Evolutionary conservation across 1,140 invertebrate species (phyloP).

Genomic region (Dryas iulia): DNA sequence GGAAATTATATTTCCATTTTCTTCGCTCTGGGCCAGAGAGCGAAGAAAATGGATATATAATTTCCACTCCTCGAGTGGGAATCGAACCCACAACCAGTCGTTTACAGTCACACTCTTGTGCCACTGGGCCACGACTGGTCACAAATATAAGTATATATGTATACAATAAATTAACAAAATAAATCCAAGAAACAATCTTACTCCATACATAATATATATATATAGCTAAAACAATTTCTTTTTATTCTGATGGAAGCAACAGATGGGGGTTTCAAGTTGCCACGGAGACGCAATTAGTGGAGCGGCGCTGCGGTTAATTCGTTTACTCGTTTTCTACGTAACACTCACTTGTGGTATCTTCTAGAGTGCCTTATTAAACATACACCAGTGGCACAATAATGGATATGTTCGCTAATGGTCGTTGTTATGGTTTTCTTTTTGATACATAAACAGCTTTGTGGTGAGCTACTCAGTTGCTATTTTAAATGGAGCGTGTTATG

Average conservation of each 20-base stretch:
- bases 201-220: not conserved
- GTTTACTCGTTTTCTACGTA: slow-evolving; percentile 17
- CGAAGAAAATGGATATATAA: too few species aligned
- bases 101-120: too few species aligned
- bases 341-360: slow-evolving; percentile 1
- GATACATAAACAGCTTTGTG: not conserved
- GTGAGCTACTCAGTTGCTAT: not conserved
- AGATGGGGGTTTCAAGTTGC: not conserved
- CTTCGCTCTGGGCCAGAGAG: too few species aligned
- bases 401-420: not conserved
- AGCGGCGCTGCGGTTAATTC: slow-evolving; percentile 13
- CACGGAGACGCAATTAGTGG: slow-evolving; percentile 11
- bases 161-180: not conserved
- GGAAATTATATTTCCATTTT: too few species aligned
- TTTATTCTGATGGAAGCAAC: slow-evolving; percentile 6
- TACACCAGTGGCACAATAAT: not conserved
- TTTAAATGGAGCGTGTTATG: not conserved
- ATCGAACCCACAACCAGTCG: too few species aligned
- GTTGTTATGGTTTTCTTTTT: not conserved
- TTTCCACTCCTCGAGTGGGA: too few species aligned
- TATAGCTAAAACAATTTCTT: not conserved
- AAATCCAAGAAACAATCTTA: not conserved
- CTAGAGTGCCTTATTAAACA: slow-evolving; percentile 8
- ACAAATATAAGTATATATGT: not conserved
- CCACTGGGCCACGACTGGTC: too few species aligned